Evolutionary conservation across 2,113 vertebrate genomes (phyloP).

Genomic region (Ovibos moschatus): DNA sequence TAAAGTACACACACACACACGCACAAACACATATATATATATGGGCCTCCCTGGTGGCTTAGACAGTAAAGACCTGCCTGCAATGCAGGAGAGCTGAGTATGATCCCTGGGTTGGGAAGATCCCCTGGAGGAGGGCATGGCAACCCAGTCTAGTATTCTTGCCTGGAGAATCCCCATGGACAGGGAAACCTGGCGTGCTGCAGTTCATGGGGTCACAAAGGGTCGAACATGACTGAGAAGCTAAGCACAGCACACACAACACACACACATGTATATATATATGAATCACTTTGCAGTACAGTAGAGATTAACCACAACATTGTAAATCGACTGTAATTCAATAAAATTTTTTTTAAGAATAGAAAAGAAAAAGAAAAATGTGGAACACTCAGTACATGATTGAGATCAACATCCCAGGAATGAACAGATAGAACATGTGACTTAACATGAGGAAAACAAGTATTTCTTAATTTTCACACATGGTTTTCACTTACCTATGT

Average conservation of each 20-base stretch:
- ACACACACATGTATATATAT: background rate
- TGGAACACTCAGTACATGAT: background rate
- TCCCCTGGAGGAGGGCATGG: background rate
- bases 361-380: background rate
- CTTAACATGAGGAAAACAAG: background rate
- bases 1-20: background rate
- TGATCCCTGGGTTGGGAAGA: background rate
- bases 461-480: background rate
- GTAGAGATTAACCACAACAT: background rate
- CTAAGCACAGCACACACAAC: background rate
- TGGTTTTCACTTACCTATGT: background rate
- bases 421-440: background rate
- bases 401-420: background rate
- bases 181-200: fast-evolving
- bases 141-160: background rate
- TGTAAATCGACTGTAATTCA: background rate
- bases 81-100: background rate
- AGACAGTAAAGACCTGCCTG: background rate
- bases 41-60: background rate
- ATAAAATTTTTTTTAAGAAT: background rate
- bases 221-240: background rate
- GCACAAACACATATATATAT: fast-evolving
- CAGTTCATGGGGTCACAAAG: background rate
- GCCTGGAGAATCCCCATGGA: background rate
- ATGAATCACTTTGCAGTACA: background rate